Evolutionary conservation across 2,888 invertebrate genomes (phyloP).

Genomic region (Tromatobia lineatoria): DNA sequence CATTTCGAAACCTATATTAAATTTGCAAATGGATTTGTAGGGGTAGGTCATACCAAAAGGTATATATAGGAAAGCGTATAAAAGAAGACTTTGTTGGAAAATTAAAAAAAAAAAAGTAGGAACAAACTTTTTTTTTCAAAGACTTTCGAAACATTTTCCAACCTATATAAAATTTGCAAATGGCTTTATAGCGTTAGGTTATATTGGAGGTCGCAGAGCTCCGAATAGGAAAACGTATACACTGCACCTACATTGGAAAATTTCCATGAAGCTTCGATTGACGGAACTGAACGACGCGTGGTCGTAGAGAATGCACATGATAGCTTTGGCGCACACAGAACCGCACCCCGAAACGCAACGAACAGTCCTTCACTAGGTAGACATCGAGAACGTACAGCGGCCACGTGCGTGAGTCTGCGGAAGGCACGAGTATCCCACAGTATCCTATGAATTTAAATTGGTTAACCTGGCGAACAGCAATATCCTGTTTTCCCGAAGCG

Average conservation of each 20-base stretch:
- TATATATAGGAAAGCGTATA: too few species aligned
- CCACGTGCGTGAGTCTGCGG: slow-evolving; percentile 24
- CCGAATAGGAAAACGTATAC: neutral
- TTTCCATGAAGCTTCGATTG: slow-evolving; percentile 29
- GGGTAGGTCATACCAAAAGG: too few species aligned
- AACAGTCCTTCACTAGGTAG: slow-evolving; percentile 24
- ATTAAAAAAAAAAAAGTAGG: neutral
- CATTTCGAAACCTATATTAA: too few species aligned
- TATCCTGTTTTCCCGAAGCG: slow-evolving; percentile 49
- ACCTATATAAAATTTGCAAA: neutral
- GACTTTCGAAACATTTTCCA: too few species aligned
- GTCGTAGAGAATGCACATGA: neutral
- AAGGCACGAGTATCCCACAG: slow-evolving; percentile 1
- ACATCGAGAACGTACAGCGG: slow-evolving; percentile 17
- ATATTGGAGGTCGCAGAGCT: slow-evolving; percentile 7
- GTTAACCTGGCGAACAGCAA: slow-evolving; percentile 56
- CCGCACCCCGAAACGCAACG: slow-evolving; percentile 33
- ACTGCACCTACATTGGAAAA: slow-evolving; percentile 14
- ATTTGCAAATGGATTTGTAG: too few species aligned
- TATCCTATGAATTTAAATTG: slow-evolving; percentile 57
- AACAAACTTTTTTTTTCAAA: too few species aligned
- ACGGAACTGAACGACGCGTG: slow-evolving; percentile 13
- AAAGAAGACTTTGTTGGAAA: slow-evolving; percentile 1
- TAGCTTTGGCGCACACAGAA: slow-evolving; percentile 21
- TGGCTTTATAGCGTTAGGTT: neutral